A percentile compares a stretch with the other conserved stretches of the same genome.
Conservation (phyloP, 2,888 invertebrate genomes). For the Drosophila mimica region DNA sequence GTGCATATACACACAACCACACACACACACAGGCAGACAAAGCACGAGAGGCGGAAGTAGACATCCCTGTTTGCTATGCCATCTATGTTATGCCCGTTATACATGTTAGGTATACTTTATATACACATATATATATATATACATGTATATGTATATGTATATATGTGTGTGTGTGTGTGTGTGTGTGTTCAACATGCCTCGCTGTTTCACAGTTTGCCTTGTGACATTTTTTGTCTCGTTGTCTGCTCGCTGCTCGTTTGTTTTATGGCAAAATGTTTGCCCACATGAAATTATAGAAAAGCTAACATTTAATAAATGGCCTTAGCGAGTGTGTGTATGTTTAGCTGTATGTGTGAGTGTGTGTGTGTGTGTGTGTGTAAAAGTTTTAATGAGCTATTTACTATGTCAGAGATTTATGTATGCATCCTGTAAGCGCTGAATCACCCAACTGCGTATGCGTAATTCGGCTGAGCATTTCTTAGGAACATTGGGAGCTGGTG, state of each 20-base stretch:
- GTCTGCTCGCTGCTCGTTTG: slow-evolving; percentile 58
- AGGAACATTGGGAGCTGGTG: slow-evolving; percentile 17
- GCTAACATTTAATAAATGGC: slow-evolving; percentile 78
- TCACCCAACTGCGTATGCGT: slow-evolving; percentile 48
- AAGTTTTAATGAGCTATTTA: slow-evolving; percentile 72
- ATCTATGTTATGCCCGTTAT: slow-evolving; percentile 13
- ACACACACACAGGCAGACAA: slow-evolving; percentile 20
- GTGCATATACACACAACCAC: too few species aligned
- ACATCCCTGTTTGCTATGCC: slow-evolving; percentile 40
- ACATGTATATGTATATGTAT: neutral
- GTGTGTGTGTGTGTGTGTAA: slow-evolving; percentile 10
- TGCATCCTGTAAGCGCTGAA: slow-evolving; percentile 13
- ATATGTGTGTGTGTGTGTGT: too few species aligned
- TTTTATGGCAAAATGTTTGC: slow-evolving; percentile 72
- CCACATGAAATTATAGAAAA: slow-evolving; percentile 72
- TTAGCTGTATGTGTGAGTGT: slow-evolving; percentile 13
- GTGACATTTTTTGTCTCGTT: slow-evolving; percentile 53
- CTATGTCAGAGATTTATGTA: slow-evolving; percentile 23
- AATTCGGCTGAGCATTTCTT: slow-evolving; percentile 20
- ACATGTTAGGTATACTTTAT: neutral
- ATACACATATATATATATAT: neutral
- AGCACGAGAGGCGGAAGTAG: slow-evolving; percentile 50
- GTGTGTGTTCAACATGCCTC: slow-evolving; percentile 3
- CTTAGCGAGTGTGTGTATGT: slow-evolving; percentile 14
- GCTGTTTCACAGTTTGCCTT: slow-evolving; percentile 11